Base-by-base conservation (phyloP, 2,888 invertebrate genomes). In the Cerceris ruficornis region DNA sequence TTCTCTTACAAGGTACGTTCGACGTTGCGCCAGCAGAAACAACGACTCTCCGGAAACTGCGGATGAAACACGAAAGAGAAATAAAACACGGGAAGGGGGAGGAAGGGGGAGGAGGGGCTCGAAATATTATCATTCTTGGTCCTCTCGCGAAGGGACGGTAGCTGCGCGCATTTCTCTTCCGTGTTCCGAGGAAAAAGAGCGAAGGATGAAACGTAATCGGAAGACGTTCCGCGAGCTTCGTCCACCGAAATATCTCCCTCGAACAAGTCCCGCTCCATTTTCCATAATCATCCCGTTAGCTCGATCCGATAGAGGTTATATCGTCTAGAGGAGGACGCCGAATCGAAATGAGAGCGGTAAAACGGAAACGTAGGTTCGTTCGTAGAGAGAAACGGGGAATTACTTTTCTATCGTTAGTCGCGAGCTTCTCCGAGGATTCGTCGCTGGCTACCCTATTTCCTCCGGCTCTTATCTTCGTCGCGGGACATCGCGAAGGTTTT, bases 401-500 rank as follows among this genome's bases (percentile, higher is more conserved):
- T 64, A 58, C 49, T 65, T 42, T 65, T 42, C n/a, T 55, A 1
- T 46, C 39, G 59, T 62, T 55, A 28, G 59, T 57, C 72, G 28
- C 7, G 6, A 60, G n/a, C 39, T 57, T 46, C 54, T 43, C 46
- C 14, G 15, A 13, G 6, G 17, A 59, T 11, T n/a, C 17, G 54
- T 11, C 28, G n/a, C 55, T 42, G 39, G 61, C 54, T 67, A 7
- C 28, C 41, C 73, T 39, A 68, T 62, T 50, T 62, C 50, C 28
- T 1, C 28, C 28, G 28, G 28, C 28, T 65, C 57, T 77, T 74
- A 69, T 69, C 77, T 70, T 69, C 64, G 67, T 54, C 59, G 52
- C 8, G 14, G 60, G 39, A 46, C 46, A 46, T 1, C 9, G 46
- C 9, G 46, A 11, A 11, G 46, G 28, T 28, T 28, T 28, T 28